phyloP scores from a whole-genome alignment of 1,140 invertebrate genomes.

The Caenorhabditis elegans region DNA sequence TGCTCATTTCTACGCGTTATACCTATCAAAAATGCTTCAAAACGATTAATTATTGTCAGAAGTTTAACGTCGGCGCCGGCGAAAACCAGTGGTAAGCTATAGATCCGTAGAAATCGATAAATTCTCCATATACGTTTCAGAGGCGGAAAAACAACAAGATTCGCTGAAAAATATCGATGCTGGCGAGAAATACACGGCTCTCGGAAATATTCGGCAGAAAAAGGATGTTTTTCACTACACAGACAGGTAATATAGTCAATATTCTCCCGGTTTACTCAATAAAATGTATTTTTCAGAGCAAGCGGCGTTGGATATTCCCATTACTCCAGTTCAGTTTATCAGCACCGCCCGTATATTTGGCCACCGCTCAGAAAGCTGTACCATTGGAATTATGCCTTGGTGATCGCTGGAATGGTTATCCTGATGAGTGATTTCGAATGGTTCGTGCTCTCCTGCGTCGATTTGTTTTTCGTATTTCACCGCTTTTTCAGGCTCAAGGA shows the following conservation, averaged over 20 bases:
- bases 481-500: conserved; percentile 37
- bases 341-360: conserved; percentile 52
- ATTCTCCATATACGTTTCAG: not conserved
- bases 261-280: too few species aligned
- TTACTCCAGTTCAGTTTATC: conserved; percentile 45
- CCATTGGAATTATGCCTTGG: conserved; percentile 45
- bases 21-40: not conserved
- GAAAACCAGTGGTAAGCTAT: not conserved
- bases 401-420: conserved; percentile 9
- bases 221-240: conserved; percentile 50
- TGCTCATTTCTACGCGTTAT: not conserved
- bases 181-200: conserved; percentile 43
- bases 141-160: not conserved
- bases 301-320: conserved; percentile 55
- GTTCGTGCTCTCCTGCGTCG: not conserved
- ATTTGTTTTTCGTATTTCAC: not conserved
- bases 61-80: not conserved
- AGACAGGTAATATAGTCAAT: conserved; percentile 28
- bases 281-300: not conserved
- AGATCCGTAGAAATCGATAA: not conserved
- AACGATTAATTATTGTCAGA: not conserved
- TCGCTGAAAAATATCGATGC: conserved; percentile 6
- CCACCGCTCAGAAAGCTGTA: conserved; percentile 49
- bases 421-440: conserved; percentile 37
- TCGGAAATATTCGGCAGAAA: conserved; percentile 47